These are phyloP conservation scores for Orientallactaga sibirica DNA, from an alignment of 2,797 vertebrate genomes.

Conservation along the genomic window DNA sequence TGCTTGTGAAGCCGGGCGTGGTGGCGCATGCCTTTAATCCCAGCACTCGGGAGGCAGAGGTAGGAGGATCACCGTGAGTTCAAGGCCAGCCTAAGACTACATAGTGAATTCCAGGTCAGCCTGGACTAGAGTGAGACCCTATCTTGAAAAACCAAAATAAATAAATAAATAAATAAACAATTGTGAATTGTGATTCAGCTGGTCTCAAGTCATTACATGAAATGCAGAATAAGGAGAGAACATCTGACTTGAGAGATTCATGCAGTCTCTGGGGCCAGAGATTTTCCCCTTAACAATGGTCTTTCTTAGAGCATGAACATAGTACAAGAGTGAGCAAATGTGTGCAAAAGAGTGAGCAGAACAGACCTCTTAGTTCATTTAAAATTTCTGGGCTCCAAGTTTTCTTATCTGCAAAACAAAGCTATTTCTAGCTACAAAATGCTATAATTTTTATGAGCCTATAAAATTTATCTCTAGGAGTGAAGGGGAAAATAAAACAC, in stretches of 20 bases:
- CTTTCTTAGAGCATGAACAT: background rate
- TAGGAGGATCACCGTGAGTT: too few relatives aligned
- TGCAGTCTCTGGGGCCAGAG: background rate
- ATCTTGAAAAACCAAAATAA: too few relatives aligned
- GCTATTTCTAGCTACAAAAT: conserved; percentile 37
- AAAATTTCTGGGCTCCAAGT: background rate
- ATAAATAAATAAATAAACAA: too few relatives aligned
- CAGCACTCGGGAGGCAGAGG: too few relatives aligned
- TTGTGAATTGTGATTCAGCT: background rate
- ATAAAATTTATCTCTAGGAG: conserved; percentile 64
- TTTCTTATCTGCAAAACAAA: conserved; percentile 67
- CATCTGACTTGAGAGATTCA: background rate
- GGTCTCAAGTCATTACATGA: background rate
- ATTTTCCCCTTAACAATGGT: background rate
- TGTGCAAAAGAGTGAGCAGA: background rate
- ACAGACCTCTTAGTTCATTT: conserved; percentile 17
- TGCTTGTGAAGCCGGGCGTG: too few relatives aligned
- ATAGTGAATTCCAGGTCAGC: too few relatives aligned
- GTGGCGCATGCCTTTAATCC: too few relatives aligned
- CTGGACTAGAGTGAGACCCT: too few relatives aligned
- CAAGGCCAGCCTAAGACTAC: too few relatives aligned
- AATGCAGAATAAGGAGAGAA: background rate
- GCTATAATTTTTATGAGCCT: conserved; percentile 61
- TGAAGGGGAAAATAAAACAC: conserved; percentile 60
- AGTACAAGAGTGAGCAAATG: background rate